Evolutionary conservation across 2,888 invertebrate genomes (phyloP), one percentile per base, ranked within the genome.

Genomic region (Drosophila prostipennis): DNA sequence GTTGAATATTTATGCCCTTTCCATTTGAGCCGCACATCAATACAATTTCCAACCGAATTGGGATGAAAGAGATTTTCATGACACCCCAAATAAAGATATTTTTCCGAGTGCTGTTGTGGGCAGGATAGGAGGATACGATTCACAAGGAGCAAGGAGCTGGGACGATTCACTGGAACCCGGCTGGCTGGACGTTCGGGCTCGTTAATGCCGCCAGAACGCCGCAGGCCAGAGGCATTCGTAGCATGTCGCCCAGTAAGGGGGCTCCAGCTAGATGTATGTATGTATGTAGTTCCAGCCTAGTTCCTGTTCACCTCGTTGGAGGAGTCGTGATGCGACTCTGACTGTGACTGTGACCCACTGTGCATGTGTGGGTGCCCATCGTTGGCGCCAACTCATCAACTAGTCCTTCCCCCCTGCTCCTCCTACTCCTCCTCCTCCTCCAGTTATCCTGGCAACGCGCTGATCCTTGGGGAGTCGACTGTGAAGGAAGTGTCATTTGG

Each of bases 361-460:
- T 11, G 42, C 49, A 74, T 80, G 83, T 87, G 88, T 88, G 79
- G 80, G 77, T 84, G 79, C 34, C 23, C 40, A 14, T 29, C 10
- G 49, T 23, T 55, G 89, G 90, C 89, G 89, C 89, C 89, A 89
- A 80, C 81, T 87, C 85, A 87, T 84, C 85, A 87, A 75, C 86
- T 71, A 74, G 58, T 70, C 63, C 56, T 11, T 16, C 36, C 29
- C 43, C 49, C 16, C n/a, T n/a, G n/a, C n/a, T n/a, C n/a, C n/a
- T n/a, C n/a, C n/a, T n/a, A n/a, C n/a, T 10, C 11, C 34, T 34
- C 11, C 34, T 11, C 34, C 11, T 34, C 34, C 4, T 11, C 11
- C 34, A 1, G 32, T 46, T 46, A 46, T 46, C 46, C 46, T 83
- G 73, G 75, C 77, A 84, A 83, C 84, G 70, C 51, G 57, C 75